Conservation (phyloP, 2,113 vertebrate genomes). For the Clarias batrachus region DNA sequence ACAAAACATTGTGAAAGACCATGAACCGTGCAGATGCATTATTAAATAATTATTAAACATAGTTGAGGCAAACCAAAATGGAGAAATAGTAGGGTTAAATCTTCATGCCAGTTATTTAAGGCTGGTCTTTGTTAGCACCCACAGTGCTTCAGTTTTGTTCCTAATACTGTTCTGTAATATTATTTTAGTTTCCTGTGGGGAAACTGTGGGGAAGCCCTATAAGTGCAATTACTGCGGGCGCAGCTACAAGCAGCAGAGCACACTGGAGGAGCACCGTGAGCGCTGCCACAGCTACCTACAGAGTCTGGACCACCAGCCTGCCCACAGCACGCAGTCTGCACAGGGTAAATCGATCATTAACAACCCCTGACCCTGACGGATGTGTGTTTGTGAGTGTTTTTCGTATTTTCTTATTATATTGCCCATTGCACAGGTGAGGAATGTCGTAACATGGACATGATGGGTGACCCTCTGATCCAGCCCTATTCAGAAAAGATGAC, state of each 20-base stretch:
- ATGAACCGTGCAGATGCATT: not conserved
- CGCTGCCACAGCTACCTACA: conserved; percentile 89
- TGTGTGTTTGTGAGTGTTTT: not conserved
- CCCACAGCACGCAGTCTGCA: conserved; percentile 70
- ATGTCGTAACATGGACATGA: conserved; percentile 81
- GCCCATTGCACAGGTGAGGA: conserved; percentile 77
- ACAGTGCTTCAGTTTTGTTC: not conserved
- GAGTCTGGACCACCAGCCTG: conserved; percentile 80
- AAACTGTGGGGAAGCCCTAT: conserved; percentile 89
- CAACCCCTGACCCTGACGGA: not conserved
- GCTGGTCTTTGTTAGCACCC: not conserved
- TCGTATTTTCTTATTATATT: not conserved
- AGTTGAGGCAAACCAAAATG: not conserved
- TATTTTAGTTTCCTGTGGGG: conserved; percentile 81
- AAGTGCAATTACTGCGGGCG: conserved; percentile 95
- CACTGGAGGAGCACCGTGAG: conserved; percentile 91
- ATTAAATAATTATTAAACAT: too few species aligned
- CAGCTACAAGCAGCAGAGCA: conserved; percentile 94
- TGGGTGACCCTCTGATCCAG: conserved; percentile 81
- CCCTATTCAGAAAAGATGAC: conserved; percentile 82
- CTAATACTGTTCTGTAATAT: not conserved
- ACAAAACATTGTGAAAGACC: not conserved
- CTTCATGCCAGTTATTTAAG: not conserved
- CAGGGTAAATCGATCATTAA: conserved; percentile 61
- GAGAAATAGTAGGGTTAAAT: not conserved